Base-by-base conservation (phyloP, 53 echinoderm and acorn worm species). In the Glandiceps talaboti region DNA sequence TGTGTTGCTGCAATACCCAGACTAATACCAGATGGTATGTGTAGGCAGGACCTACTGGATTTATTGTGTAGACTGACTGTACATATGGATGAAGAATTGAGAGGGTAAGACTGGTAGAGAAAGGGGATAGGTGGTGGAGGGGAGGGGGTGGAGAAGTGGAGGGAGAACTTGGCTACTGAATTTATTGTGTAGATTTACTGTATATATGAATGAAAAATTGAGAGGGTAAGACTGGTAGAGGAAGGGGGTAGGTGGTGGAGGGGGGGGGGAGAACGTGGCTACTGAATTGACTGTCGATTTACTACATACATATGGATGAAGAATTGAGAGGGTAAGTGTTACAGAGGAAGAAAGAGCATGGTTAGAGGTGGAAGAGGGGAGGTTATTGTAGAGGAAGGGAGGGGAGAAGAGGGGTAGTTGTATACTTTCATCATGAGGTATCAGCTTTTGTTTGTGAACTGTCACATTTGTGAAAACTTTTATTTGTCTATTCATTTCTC, bases 51-150 rank as follows among this genome's bases (percentile, higher is more conserved):
- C 25, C 86, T 99, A 28, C 86, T 94, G 20, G 99, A 99, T 76
- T 82, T 99, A 27, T 85, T 99, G 14, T 91, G 91, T 29, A 87
- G 97, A 33, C 81, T 97, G 31, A 97, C 97, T 0, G 97, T 93
- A 20, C 97, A 97, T 84, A 87, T 92, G 29, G 97, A 97, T 80
- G 97, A 97, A 80, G 97, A 97, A 73, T 93, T 97, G 30, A 83
- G 97, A 84, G 92, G 93, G 96, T 96, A 90, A 32, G 95, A 75
- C n/a, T n/a, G n/a, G n/a, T n/a, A n/a, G n/a, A n/a, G n/a, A n/a
- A n/a, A n/a, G n/a, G n/a, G n/a, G n/a, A n/a, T n/a, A n/a, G n/a
- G n/a, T n/a, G n/a, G n/a, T n/a, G n/a, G n/a, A n/a, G n/a, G n/a
- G n/a, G n/a, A n/a, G n/a, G n/a, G n/a, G n/a, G n/a, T n/a, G n/a